phyloP scores from a whole-genome alignment of 2,888 invertebrate species.

The Aporophyla nigra region DNA sequence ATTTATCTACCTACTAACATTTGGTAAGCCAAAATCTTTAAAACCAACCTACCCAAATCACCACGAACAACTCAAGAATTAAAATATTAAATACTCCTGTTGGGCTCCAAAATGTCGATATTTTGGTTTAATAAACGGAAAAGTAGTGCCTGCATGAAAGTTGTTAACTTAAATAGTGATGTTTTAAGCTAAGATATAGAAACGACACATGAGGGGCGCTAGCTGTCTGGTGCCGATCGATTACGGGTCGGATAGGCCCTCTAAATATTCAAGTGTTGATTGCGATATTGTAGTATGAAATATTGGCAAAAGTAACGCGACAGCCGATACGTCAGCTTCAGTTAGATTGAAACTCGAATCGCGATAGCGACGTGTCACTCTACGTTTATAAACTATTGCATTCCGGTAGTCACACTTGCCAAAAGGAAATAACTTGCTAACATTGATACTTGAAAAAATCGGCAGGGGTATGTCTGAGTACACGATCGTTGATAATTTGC shows the following conservation, averaged over 20 bases:
- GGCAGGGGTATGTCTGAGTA: neutral
- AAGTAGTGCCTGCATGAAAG: neutral
- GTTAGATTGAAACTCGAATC: constrained; percentile 28
- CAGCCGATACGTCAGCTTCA: constrained; percentile 29
- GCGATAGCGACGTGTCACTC: constrained; percentile 12
- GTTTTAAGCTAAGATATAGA: constrained; percentile 17
- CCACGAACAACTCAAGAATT: constrained; percentile 2
- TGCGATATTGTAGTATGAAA: constrained; percentile 31
- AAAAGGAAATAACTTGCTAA: constrained; percentile 25
- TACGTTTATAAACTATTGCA: neutral
- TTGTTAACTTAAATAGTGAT: constrained; percentile 12
- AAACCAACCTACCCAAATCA: neutral
- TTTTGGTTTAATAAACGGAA: constrained; percentile 8
- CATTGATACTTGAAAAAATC: neutral
- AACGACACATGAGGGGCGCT: constrained; percentile 4
- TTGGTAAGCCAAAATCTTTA: neutral
- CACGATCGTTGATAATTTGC: neutral
- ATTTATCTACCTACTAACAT: neutral
- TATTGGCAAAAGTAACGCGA: constrained; percentile 21
- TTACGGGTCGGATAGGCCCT: constrained; percentile 39
- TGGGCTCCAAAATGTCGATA: constrained; percentile 5
- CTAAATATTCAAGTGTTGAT: constrained; percentile 58
- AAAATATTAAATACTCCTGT: constrained; percentile 22
- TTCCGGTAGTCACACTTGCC: constrained; percentile 14
- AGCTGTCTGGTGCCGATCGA: constrained; percentile 50